Evolutionary conservation across 1,140 invertebrate species (phyloP), one percentile per base, ranked within the genome.

Genomic region (Zophobas atratus): DNA sequence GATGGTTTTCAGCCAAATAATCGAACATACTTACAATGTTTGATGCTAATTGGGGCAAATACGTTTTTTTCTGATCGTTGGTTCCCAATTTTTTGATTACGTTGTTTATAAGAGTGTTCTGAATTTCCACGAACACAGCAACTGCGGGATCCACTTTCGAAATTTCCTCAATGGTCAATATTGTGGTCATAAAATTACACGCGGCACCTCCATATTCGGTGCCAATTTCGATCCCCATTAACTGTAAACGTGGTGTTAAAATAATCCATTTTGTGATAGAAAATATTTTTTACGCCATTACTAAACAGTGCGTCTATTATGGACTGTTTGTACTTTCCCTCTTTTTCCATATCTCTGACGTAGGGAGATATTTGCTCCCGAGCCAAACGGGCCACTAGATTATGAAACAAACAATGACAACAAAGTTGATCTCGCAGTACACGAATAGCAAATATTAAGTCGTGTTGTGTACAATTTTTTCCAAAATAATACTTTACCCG

Each of bases 181-280:
- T 96, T 56, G 95, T 92, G 0, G 94, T 92, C 86, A 98, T 94
- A 87, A 99, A 99, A 72, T 93, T 93, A 63, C 93, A 93, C 35
- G 94, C 94, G 33, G 94, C 92, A 3, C 98, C 97, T 56, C 95
- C 96, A 86, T 97, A 96, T 82, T 98, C 92, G 2, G 89, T 84
- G n/a, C 93, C 92, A 53, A 96, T 93, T 89, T 99, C 97, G 57
- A 99, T 90, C 0, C 95, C 97, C 97, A 99, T 98, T 6, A 99
- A 86, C 93, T 97, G 87, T 74, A 89, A 89, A 81, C 84, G 82
- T 80, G 86, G 85, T 70, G 8, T 55, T 72, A 70, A 63, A 63
- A 63, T 34, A 36, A 39, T 6, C 32, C 49, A 20, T 8, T 6
- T 75, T 63, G 33, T 55, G 49, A 5, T 6, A 0, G 6, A 2